Percentiles rank a stretch among this genome's conserved stretches.
These are phyloP conservation scores for Acromyrmex charruanus DNA, from an alignment of 1,140 invertebrate species.

Conservation along the genomic window DNA sequence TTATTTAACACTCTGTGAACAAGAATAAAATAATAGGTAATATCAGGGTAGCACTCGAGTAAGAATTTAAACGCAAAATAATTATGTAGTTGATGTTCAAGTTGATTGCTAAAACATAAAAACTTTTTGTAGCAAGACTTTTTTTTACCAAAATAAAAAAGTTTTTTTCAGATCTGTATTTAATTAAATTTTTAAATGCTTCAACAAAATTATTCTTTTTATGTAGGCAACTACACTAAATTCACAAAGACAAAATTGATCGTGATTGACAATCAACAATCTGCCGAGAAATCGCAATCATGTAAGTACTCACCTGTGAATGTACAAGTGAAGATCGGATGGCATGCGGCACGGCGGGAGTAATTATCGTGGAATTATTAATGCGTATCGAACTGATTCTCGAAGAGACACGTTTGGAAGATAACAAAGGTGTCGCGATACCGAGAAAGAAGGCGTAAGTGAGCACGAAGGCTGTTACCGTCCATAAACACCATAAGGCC, in stretches of 20 bases:
- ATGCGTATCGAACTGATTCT: slow-evolving; percentile 46
- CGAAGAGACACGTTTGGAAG: slow-evolving; percentile 60
- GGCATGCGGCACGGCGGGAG: slow-evolving; percentile 7
- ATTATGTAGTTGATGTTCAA: no score
- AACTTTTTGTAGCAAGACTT: no score
- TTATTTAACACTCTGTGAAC: no score
- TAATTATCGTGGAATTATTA: slow-evolving; percentile 42
- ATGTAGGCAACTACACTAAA: background rate
- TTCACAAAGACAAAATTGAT: background rate
- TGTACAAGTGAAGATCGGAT: slow-evolving; percentile 48
- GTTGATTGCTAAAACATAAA: no score
- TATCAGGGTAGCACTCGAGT: no score
- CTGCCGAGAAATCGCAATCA: background rate
- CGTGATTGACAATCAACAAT: background rate
- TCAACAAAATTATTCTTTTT: no score
- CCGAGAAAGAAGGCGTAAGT: slow-evolving; percentile 82
- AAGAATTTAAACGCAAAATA: no score
- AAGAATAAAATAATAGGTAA: no score
- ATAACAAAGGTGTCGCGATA: slow-evolving; percentile 77
- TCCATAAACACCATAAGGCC: slow-evolving; percentile 82
- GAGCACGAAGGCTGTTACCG: slow-evolving; percentile 73
- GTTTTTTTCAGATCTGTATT: no score
- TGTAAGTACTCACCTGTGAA: slow-evolving; percentile 68
- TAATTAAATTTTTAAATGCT: no score
- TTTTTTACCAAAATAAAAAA: no score